Evolutionary conservation across 1,140 invertebrate genomes (phyloP), one percentile per base, ranked within the genome.

Genomic region (Latrodectus geometricus): DNA sequence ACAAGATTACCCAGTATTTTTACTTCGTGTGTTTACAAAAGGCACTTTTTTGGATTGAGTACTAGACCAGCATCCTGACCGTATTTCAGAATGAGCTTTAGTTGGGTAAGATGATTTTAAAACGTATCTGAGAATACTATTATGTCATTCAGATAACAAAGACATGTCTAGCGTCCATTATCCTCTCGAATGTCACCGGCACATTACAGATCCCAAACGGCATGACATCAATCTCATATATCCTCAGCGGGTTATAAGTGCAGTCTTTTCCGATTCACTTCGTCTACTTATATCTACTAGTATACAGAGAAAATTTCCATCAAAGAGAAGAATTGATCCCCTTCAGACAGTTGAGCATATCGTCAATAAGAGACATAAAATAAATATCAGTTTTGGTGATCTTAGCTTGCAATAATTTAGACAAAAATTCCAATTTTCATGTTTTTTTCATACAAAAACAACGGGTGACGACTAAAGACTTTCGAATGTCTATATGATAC

Each of bases 271-370:
- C 88, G 90, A 81, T 90, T 89, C 4, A 89, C 88, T 52, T 89
- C 87, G 77, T 89, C 88, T 3, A 91, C 79, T 5, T 90, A 49
- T 86, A 92, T 23, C 88, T 92, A 93, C 88, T 91, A 90, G 86
- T 92, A 94, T 0, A 92, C 93, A 20, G 89, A 89, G 0, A 88
- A 86, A 66, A 93, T 88, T 89, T 93, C 92, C 1, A 93, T 88
- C 0, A 90, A 90, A 0, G 89, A 89, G 79, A 92, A 93, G 35
- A 90, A 90, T 79, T 90, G 88, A 49, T 4, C 0, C 15, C 17
- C 15, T 74, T 7, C 8, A 74, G 52, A 90, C 48, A 74, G 12
- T 74, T 65, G 8, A 88, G 14, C 11, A 9, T 76, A 23, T 76
- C 74, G 52, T 56, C 20, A 21, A 76, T 21, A 11, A n/a, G n/a